These are phyloP conservation scores for Drosophila orena DNA, from an alignment of 1,140 invertebrate genomes.

Conservation along the genomic window DNA sequence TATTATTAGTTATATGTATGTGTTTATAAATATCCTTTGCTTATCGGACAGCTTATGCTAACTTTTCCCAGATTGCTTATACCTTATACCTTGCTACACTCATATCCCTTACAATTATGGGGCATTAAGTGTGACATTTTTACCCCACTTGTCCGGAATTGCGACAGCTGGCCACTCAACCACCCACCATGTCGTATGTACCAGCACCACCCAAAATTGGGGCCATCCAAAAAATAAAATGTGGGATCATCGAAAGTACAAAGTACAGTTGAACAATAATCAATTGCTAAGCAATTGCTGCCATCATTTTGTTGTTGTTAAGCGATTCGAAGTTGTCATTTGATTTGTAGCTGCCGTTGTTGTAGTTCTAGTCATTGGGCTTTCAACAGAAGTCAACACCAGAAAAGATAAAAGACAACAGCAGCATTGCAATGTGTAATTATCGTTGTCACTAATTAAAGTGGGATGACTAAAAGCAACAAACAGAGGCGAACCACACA, in stretches of 20 bases:
- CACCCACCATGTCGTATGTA: not conserved
- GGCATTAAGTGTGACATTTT: constrained; percentile 51
- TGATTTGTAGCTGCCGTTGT: constrained; percentile 46
- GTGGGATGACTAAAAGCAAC: constrained; percentile 41
- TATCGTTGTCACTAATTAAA: constrained; percentile 83
- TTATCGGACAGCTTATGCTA: no score
- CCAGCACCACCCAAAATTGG: constrained; percentile 2
- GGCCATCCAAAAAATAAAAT: not conserved
- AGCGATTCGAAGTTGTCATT: constrained; percentile 51
- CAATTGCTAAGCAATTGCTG: constrained; percentile 73
- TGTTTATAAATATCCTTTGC: no score
- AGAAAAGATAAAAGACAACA: constrained; percentile 67
- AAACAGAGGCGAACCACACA: constrained; percentile 9
- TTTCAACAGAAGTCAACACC: constrained; percentile 76
- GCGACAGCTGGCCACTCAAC: constrained; percentile 34
- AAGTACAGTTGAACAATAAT: constrained; percentile 81
- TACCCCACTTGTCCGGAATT: constrained; percentile 32
- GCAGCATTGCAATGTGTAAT: constrained; percentile 65
- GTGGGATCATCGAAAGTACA: constrained; percentile 67
- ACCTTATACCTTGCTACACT: not conserved
- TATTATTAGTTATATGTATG: no score
- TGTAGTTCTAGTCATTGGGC: constrained; percentile 55
- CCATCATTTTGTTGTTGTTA: constrained; percentile 40
- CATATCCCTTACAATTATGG: constrained; percentile 30
- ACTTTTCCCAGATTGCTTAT: not conserved